Evolutionary conservation across 2,888 invertebrate species (phyloP).

Genomic region (Hoplodrina blanda): DNA sequence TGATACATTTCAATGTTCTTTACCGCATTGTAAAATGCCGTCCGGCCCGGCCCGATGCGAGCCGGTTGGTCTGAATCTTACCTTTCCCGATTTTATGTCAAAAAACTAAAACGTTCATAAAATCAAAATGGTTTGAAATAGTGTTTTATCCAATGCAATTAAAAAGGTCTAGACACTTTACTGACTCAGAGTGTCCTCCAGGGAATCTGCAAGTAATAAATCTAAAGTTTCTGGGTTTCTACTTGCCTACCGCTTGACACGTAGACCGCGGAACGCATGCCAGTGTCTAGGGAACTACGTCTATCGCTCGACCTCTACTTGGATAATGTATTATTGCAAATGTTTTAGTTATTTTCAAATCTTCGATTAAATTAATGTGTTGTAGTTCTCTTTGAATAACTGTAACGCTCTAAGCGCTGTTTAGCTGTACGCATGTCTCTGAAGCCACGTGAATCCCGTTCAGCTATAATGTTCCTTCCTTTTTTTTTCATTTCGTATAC

Average conservation of each 20-base stretch:
- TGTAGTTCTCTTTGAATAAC: not conserved
- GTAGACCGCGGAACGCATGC: slow-evolving; percentile 22
- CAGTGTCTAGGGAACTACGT: slow-evolving; percentile 27
- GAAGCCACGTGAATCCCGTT: not conserved
- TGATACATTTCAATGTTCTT: too few relatives aligned
- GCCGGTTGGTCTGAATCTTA: too few relatives aligned
- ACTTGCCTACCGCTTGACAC: slow-evolving; percentile 32
- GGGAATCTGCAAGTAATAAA: slow-evolving; percentile 34
- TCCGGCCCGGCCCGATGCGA: too few relatives aligned
- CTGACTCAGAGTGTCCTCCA: not conserved
- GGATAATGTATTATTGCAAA: slow-evolving; percentile 34
- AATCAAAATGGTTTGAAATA: not conserved
- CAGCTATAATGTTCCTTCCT: not conserved
- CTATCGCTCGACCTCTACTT: slow-evolving; percentile 18
- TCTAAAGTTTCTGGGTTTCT: slow-evolving; percentile 29
- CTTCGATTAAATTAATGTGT: not conserved
- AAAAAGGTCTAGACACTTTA: not conserved
- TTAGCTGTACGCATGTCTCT: not conserved
- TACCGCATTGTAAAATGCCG: too few relatives aligned
- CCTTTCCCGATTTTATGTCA: not conserved
- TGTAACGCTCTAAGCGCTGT: not conserved
- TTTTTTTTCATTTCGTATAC: not conserved
- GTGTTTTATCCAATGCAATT: not conserved
- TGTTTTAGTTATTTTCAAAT: not conserved
- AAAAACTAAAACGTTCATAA: not conserved